Conservation (phyloP, 2,888 invertebrate genomes). For the Ypsolopha sequella region DNA sequence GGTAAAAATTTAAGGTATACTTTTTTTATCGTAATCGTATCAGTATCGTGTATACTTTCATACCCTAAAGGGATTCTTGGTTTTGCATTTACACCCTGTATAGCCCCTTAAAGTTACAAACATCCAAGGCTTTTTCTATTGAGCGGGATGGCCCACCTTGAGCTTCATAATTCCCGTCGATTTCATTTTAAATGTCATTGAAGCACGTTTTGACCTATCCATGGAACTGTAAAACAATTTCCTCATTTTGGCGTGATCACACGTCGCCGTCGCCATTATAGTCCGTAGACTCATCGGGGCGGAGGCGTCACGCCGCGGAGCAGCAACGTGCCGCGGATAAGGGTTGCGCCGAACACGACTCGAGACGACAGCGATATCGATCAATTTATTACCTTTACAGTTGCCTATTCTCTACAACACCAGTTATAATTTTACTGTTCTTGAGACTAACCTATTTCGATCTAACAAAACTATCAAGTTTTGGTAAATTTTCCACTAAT, state of each 20-base stretch:
- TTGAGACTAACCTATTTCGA: too few relatives aligned
- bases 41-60: too few relatives aligned
- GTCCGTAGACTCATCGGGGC: slow-evolving; percentile 22
- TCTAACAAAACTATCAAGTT: too few relatives aligned
- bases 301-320: slow-evolving; percentile 16
- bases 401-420: slow-evolving; percentile 15
- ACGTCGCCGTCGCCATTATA: slow-evolving; percentile 26
- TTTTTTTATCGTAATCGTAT: too few relatives aligned
- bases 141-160: too few relatives aligned
- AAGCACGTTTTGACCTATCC: slow-evolving; percentile 3
- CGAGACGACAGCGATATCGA: slow-evolving; percentile 25
- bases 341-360: slow-evolving; percentile 33
- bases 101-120: too few relatives aligned
- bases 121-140: too few relatives aligned
- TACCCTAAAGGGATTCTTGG: too few relatives aligned
- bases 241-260: slow-evolving; percentile 28
- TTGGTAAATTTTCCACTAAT: too few relatives aligned
- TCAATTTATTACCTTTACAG: slow-evolving; percentile 34
- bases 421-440: not conserved
- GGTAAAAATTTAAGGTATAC: too few relatives aligned
- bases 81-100: too few relatives aligned
- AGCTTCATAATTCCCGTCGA: not conserved
- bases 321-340: slow-evolving; percentile 43
- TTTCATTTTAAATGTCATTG: slow-evolving; percentile 10
- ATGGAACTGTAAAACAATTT: slow-evolving; percentile 13